Percentiles rank a stretch among this genome's conserved stretches.
Evolutionary conservation across 2,797 vertebrate species (phyloP).

Genomic region (Eulemur coronatus): DNA sequence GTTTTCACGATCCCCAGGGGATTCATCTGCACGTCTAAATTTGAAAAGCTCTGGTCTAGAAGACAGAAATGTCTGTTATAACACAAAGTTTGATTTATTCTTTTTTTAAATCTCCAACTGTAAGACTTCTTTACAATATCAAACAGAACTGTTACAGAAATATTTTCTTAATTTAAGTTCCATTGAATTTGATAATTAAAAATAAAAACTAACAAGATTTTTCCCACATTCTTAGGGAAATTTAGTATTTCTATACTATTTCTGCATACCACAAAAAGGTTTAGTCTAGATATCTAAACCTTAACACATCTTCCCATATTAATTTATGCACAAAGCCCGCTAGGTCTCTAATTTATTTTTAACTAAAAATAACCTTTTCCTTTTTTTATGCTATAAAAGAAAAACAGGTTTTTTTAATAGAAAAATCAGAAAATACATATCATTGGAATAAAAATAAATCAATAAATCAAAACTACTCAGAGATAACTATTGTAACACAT

Average conservation of each 20-base stretch:
- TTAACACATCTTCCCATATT: constrained; percentile 37
- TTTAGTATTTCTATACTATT: constrained; percentile 76
- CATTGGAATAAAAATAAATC: constrained; percentile 17
- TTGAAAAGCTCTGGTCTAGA: not conserved
- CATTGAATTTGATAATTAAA: constrained; percentile 67
- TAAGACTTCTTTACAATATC: constrained; percentile 71
- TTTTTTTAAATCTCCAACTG: constrained; percentile 16
- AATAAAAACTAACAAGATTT: constrained; percentile 2
- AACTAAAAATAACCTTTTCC: not conserved
- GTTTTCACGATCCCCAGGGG: not conserved
- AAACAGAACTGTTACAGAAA: constrained; percentile 67
- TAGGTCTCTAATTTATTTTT: constrained; percentile 19
- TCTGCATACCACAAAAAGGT: constrained; percentile 64
- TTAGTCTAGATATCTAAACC: constrained; percentile 51
- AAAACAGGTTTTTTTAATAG: not conserved
- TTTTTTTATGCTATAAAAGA: constrained; percentile 6
- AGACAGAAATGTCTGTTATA: not conserved
- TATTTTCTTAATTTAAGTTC: constrained; percentile 76
- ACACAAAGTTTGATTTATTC: not conserved
- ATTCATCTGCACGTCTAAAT: not conserved
- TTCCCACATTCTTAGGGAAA: constrained; percentile 65
- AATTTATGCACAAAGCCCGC: constrained; percentile 25
- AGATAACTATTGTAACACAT: not conserved
- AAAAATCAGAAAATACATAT: not conserved
- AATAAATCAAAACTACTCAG: not conserved